These are phyloP conservation scores for Pandemis corylana DNA, from an alignment of 2,888 invertebrate genomes.

Conservation along the genomic window DNA sequence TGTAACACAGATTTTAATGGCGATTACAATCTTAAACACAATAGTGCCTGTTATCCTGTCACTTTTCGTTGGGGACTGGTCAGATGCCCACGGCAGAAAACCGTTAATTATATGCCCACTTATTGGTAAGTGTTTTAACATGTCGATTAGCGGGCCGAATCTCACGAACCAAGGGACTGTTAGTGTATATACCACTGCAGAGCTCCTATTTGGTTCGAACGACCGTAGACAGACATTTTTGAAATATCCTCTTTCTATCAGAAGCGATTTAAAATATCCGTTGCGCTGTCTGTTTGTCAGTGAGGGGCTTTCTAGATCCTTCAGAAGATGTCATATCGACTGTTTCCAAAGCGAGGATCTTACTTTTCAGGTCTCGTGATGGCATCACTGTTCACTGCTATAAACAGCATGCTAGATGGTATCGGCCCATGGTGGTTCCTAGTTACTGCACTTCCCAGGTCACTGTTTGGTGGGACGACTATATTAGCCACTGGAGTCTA, in stretches of 20 bases:
- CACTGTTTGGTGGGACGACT: too few species aligned
- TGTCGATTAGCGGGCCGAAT: too few species aligned
- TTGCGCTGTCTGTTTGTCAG: too few species aligned
- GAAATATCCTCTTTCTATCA: too few species aligned
- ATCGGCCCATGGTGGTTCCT: not conserved
- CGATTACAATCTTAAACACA: not conserved
- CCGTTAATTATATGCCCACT: constrained; percentile 1
- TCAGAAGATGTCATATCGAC: too few species aligned
- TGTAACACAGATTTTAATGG: not conserved
- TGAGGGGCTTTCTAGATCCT: too few species aligned
- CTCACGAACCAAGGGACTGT: too few species aligned
- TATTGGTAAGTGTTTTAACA: not conserved
- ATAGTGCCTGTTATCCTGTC: not conserved
- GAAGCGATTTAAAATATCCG: too few species aligned
- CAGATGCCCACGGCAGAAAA: not conserved
- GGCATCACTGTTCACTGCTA: not conserved
- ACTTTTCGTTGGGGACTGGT: not conserved
- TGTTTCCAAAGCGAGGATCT: too few species aligned
- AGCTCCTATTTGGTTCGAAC: not conserved
- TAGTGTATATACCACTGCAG: not conserved
- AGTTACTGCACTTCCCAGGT: not conserved
- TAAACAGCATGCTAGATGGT: constrained; percentile 1
- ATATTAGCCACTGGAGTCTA: not conserved
- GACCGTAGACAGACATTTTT: too few species aligned
- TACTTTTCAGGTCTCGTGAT: not conserved